phyloP scores from a whole-genome alignment of 1,140 invertebrate species.

The Stegodyphus dumicola region DNA sequence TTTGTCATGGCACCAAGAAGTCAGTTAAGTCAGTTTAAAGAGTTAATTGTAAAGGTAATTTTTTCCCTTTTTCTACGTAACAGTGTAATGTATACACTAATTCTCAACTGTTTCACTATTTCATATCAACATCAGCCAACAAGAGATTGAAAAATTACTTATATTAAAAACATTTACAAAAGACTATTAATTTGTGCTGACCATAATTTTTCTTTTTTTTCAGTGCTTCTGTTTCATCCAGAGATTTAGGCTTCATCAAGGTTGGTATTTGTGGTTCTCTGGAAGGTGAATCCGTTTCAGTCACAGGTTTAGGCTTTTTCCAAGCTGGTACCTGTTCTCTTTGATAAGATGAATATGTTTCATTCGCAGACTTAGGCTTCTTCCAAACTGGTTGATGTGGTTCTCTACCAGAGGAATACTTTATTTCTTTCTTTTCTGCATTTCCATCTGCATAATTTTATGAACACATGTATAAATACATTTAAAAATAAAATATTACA shows the following conservation, averaged over 20 bases:
- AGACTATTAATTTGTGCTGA: background rate
- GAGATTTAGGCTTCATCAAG: background rate
- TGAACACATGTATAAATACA: background rate
- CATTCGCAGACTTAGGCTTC: background rate
- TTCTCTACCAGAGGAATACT: background rate
- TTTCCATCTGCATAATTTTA: background rate
- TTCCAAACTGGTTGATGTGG: background rate
- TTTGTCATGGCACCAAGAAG: too few relatives aligned
- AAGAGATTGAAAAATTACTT: background rate
- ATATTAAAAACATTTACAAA: background rate
- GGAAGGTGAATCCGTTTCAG: background rate
- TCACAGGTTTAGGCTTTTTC: slow-evolving; percentile 28
- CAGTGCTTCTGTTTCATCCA: background rate
- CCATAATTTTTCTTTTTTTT: background rate
- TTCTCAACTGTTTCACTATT: too few relatives aligned
- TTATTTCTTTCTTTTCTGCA: background rate
- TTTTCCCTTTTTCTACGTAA: too few relatives aligned
- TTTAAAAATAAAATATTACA: background rate
- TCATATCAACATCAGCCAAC: too few relatives aligned
- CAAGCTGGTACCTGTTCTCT: slow-evolving; percentile 20
- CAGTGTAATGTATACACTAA: too few relatives aligned
- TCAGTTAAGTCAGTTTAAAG: too few relatives aligned
- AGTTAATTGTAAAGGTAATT: too few relatives aligned
- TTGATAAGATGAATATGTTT: background rate
- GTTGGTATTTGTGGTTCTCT: background rate